Evolutionary conservation across 2,113 vertebrate genomes (phyloP).

Genomic region (Zosterops borbonicus): DNA sequence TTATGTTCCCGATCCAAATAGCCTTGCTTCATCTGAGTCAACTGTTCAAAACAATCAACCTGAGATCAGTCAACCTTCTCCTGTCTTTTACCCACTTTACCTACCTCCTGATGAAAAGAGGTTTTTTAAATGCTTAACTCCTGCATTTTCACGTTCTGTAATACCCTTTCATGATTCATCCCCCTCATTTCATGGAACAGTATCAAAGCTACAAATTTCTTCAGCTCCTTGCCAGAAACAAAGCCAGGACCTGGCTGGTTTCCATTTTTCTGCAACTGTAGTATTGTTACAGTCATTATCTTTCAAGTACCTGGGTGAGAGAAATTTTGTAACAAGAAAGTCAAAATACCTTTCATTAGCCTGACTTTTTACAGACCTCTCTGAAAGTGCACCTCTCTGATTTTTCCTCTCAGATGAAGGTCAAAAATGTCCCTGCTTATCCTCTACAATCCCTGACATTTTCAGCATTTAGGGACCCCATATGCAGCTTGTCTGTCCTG

Average conservation of each 20-base stretch:
- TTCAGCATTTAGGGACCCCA: too few species aligned
- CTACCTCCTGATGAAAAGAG: not conserved
- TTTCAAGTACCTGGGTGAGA: not conserved
- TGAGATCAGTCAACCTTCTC: not conserved
- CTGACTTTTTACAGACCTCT: too few species aligned
- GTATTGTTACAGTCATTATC: not conserved
- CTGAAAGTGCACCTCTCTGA: too few species aligned
- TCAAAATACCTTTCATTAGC: not conserved
- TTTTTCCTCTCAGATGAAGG: too few species aligned
- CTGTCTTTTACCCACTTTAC: not conserved
- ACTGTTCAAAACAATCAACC: not conserved
- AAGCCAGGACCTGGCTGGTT: not conserved
- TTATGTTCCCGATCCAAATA: not conserved
- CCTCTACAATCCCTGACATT: too few species aligned
- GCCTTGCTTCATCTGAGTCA: not conserved
- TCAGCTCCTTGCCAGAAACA: not conserved
- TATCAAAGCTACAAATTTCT: conserved; percentile 1
- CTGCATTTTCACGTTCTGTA: not conserved
- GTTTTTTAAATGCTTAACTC: not conserved
- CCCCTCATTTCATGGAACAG: not conserved
- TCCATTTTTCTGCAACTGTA: not conserved
- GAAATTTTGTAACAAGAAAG: not conserved
- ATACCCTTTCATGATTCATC: not conserved
- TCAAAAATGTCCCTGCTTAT: too few species aligned
- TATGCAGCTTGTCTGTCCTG: too few species aligned